These are phyloP conservation scores for Euzophera pinguis DNA, from an alignment of 2,888 invertebrate genomes.

Conservation along the genomic window DNA sequence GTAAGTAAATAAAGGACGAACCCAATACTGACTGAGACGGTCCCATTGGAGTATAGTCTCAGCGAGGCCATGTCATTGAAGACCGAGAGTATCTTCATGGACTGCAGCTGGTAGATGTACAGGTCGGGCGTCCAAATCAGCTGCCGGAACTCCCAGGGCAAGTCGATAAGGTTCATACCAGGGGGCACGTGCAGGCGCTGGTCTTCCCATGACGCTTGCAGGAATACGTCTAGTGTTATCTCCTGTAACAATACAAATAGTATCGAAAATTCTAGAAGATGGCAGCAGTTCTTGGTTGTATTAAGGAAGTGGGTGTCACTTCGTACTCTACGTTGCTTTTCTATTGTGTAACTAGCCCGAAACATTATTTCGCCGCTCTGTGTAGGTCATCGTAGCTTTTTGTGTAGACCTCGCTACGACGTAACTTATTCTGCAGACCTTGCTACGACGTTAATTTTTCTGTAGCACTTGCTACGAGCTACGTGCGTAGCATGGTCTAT, in stretches of 20 bases:
- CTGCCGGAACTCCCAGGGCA: conserved; percentile 81
- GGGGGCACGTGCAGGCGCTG: conserved; percentile 65
- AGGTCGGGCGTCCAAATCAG: conserved; percentile 82
- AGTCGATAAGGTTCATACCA: conserved; percentile 74
- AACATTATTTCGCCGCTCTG: too few relatives aligned
- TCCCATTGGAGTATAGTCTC: conserved; percentile 80
- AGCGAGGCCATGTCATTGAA: conserved; percentile 83
- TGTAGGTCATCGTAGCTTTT: too few relatives aligned
- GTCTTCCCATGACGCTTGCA: conserved; percentile 83
- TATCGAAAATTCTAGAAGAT: too few relatives aligned
- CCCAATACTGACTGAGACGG: conserved; percentile 83
- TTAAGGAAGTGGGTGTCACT: too few relatives aligned
- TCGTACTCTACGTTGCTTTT: too few relatives aligned
- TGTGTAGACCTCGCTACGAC: too few relatives aligned
- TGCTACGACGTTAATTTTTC: too few relatives aligned
- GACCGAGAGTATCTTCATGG: conserved; percentile 80
- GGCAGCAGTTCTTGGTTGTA: neutral
- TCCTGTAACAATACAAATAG: conserved; percentile 59
- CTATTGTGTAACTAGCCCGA: too few relatives aligned
- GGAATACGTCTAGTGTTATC: conserved; percentile 82
- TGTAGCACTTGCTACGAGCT: too few relatives aligned
- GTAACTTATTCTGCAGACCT: too few relatives aligned
- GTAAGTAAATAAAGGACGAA: conserved; percentile 50
- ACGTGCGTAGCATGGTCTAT: too few relatives aligned
- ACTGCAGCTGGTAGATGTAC: conserved; percentile 82